phyloP scores from a whole-genome alignment of 2,888 invertebrate species.

The Spilosoma lubricipeda region DNA sequence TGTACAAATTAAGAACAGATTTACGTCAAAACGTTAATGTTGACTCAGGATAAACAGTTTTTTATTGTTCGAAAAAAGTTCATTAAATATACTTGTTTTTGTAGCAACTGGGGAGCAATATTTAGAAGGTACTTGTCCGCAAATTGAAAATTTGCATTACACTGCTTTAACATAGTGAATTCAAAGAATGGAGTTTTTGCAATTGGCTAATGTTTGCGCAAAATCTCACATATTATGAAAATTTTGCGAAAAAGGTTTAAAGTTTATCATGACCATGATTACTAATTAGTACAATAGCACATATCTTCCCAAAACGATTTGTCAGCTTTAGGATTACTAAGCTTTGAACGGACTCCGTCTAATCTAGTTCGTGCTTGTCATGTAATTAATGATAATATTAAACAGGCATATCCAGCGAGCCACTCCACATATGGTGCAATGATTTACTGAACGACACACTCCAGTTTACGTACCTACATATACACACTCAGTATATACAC shows the following conservation, averaged over 20 bases:
- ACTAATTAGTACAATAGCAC: background rate
- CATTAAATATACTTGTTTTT: background rate
- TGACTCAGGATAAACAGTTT: conserved; percentile 14
- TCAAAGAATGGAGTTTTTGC: background rate
- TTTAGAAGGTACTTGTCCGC: background rate
- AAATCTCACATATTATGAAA: too few species aligned
- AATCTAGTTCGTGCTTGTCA: conserved; percentile 12
- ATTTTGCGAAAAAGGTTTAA: too few species aligned
- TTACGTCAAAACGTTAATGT: conserved; percentile 17
- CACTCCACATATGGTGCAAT: conserved; percentile 6
- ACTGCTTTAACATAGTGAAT: background rate
- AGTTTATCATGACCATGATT: background rate
- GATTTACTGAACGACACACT: conserved; percentile 11
- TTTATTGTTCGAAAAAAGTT: background rate
- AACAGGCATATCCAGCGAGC: conserved; percentile 14
- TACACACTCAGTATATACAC: background rate
- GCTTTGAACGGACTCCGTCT: background rate
- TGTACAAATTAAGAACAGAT: conserved; percentile 28
- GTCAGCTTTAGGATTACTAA: background rate
- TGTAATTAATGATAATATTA: conserved; percentile 10
- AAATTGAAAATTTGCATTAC: background rate
- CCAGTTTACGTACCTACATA: background rate
- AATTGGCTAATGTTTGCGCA: too few species aligned
- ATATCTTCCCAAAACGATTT: background rate
- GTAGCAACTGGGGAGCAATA: background rate